A percentile compares a stretch with the other conserved stretches of the same genome.
phyloP scores from a whole-genome alignment of 2,888 invertebrate species.

The Sinhomidia bicolor region DNA sequence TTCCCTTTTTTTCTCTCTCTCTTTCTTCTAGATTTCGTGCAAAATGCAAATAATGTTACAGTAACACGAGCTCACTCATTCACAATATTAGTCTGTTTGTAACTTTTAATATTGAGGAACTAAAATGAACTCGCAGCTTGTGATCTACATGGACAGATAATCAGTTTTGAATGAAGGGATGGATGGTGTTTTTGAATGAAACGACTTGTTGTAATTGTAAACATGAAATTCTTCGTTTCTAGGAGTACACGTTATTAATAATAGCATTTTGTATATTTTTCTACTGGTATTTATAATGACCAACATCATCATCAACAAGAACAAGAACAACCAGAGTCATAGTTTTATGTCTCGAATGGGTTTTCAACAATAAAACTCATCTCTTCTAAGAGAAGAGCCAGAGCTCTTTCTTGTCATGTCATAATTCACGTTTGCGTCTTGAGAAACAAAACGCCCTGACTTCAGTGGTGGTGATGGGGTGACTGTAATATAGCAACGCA shows the following conservation, averaged over 20 bases:
- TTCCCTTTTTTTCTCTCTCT: neutral
- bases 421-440: constrained; percentile 47
- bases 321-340: neutral
- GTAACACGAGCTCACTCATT: constrained; percentile 26
- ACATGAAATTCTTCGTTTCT: constrained; percentile 31
- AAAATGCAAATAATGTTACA: constrained; percentile 3
- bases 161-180: constrained; percentile 38
- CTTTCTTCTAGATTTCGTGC: neutral
- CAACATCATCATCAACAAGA: neutral
- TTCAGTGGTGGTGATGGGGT: neutral
- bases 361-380: constrained; percentile 26
- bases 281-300: constrained; percentile 48
- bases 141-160: constrained; percentile 36
- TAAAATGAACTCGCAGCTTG: constrained; percentile 28
- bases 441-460: constrained; percentile 62
- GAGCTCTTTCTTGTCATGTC: constrained; percentile 34
- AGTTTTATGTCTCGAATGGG: neutral
- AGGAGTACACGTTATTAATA: neutral
- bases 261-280: constrained; percentile 21
- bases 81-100: neutral
- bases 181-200: too few relatives aligned
- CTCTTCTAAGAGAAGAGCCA: neutral
- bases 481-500: neutral
- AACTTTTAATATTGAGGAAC: constrained; percentile 15
- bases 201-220: constrained; percentile 36